Base-by-base conservation (phyloP, 2,888 invertebrate species). In the Plusia festucae region DNA sequence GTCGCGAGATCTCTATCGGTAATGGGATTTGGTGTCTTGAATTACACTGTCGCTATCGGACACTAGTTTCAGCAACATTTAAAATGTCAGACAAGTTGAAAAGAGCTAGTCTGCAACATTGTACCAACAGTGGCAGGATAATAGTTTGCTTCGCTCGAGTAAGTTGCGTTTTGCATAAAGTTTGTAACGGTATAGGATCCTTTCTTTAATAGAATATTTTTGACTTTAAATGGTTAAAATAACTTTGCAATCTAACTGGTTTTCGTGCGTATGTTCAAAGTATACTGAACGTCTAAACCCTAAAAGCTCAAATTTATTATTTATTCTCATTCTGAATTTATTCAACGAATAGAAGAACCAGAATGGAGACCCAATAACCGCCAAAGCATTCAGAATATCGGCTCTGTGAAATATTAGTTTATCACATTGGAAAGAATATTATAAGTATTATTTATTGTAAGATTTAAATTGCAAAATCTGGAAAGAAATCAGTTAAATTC, bases 1-100 rank as follows among this genome's bases (percentile, higher is more conserved):
- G 93, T 94, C 91, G 92, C 92, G 92, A 93, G 94, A 94, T 94
- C 89, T 79, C 90, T 94, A 95, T 95, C 94, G 89, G 88, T 94
- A 95, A 94, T 94, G 90, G 91, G 91, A 89, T 93, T 91, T 85
- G 88, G 88, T 89, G 87, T 86, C 83, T 73, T 76, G 79, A 79
- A 73, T 72, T 81, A 62, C 71, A 70, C 71, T 69, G 57, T 57
- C 68, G 68, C 73, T 69, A 66, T 70, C 70, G 85, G 85, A 84
- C 87, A 81, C 85, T 76, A 76, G 78, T 86, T 83, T 66, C 76
- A 72, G 57, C 55, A 65, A 81, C 75, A 83, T 87, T 87, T 86
- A 83, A 88, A 87, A 87, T 81, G 85, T 83, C 79, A 72, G 82
- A 71, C 70, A 80, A 85, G 78, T 88, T 82, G 82, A 73, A 69